Percentiles rank a stretch among this genome's conserved stretches.
phyloP scores from a whole-genome alignment of 2,113 vertebrate genomes.

The Pteruthius melanotis region DNA sequence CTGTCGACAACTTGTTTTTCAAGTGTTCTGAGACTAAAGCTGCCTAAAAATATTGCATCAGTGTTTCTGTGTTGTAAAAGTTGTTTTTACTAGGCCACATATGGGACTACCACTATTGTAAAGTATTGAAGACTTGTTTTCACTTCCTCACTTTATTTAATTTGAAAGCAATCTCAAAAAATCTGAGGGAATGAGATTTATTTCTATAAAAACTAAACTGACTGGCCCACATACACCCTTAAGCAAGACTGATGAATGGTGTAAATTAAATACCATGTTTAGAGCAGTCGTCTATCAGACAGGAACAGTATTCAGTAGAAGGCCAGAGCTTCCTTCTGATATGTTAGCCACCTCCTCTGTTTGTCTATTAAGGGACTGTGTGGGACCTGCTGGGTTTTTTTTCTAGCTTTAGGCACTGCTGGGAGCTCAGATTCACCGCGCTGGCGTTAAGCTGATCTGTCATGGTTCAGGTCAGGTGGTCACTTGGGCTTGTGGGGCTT shows the following conservation, averaged over 20 bases:
- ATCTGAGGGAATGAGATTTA: background rate
- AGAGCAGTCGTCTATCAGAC: background rate
- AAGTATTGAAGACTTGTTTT: background rate
- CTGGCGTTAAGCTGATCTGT: accelerated
- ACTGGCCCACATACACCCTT: background rate
- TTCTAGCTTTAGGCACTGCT: background rate
- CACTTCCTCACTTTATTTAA: background rate
- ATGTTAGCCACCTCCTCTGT: background rate
- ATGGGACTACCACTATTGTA: background rate
- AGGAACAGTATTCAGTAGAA: background rate
- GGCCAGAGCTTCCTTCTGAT: accelerated
- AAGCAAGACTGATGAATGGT: background rate
- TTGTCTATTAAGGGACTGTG: accelerated
- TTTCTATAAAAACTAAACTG: background rate
- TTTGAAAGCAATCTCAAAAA: background rate
- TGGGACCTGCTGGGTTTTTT: background rate
- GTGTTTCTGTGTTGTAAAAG: background rate
- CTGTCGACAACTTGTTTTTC: background rate
- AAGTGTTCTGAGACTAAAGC: background rate
- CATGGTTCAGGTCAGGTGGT: accelerated
- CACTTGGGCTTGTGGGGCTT: background rate
- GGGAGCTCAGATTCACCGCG: accelerated
- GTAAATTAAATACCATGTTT: background rate
- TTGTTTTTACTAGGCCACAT: background rate
- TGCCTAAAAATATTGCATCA: background rate